Evolutionary conservation across 2,797 vertebrate genomes (phyloP).

Genomic region (Crocodylus rhombifer): DNA sequence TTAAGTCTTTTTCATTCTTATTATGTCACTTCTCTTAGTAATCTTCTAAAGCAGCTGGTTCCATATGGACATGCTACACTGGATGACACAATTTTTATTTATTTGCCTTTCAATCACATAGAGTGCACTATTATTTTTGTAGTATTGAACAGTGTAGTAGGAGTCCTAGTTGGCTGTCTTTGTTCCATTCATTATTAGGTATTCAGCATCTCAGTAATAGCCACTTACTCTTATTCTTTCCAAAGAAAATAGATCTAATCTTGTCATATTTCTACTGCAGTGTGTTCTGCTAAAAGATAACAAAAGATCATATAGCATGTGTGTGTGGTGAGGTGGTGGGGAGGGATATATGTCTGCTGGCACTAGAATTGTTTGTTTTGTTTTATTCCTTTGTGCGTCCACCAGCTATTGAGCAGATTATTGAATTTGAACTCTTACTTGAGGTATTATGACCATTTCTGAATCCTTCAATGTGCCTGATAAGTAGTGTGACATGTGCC

Average conservation of each 20-base stretch:
- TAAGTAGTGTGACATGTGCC: neutral
- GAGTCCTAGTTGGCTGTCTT: neutral
- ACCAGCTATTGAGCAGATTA: neutral
- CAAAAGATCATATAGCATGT: neutral
- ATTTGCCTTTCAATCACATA: constrained; percentile 23
- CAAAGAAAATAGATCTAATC: neutral
- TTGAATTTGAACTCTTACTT: neutral
- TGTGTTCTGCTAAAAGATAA: neutral
- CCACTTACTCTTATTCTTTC: neutral
- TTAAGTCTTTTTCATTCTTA: neutral
- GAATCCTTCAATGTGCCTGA: neutral
- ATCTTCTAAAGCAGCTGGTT: neutral
- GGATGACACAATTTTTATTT: neutral
- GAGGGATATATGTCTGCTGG: neutral
- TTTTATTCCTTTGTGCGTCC: neutral
- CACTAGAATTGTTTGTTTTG: neutral
- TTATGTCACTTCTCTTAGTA: neutral
- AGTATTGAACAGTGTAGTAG: neutral
- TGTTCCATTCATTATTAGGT: neutral
- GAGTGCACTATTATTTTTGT: constrained; percentile 5
- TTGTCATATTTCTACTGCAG: neutral
- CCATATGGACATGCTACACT: neutral
- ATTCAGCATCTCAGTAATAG: neutral
- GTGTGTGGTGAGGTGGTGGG: neutral
- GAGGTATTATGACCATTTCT: neutral